These are phyloP conservation scores for Agrotis clavis DNA, from an alignment of 2,888 invertebrate genomes.

Conservation along the genomic window DNA sequence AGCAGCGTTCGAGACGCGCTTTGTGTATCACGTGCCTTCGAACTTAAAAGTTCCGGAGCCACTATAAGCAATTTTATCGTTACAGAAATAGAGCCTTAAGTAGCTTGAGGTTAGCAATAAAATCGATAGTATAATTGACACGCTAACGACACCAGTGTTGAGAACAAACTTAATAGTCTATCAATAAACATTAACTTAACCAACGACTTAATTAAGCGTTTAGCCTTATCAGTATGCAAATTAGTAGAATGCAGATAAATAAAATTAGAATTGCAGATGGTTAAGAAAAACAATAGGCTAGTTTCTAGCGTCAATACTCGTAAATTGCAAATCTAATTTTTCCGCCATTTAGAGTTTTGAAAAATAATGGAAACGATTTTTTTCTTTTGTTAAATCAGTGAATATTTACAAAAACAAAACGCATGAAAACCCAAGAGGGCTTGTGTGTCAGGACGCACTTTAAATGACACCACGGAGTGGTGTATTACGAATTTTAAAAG, in stretches of 20 bases:
- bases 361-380: too few relatives aligned
- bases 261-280: slow-evolving; percentile 29
- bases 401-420: too few relatives aligned
- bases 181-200: slow-evolving; percentile 44
- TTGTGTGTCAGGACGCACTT: too few relatives aligned
- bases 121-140: slow-evolving; percentile 13
- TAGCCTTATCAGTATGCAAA: slow-evolving; percentile 24
- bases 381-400: too few relatives aligned
- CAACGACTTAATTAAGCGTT: slow-evolving; percentile 38
- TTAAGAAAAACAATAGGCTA: slow-evolving; percentile 37
- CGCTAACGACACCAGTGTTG: slow-evolving; percentile 11
- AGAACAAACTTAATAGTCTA: slow-evolving; percentile 18
- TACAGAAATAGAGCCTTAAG: neutral
- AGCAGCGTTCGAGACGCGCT: too few relatives aligned
- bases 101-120: slow-evolving; percentile 2
- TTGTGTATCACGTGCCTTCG: too few relatives aligned
- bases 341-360: too few relatives aligned
- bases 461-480: too few relatives aligned
- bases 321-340: too few relatives aligned
- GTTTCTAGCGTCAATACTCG: too few relatives aligned
- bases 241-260: slow-evolving; percentile 38
- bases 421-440: too few relatives aligned
- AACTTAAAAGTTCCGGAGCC: neutral
- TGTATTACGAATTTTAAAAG: too few relatives aligned
- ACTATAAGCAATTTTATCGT: neutral